A percentile compares a stretch with the other conserved stretches of the same genome.
Evolutionary conservation across 2,888 invertebrate species (phyloP).

Genomic region (Tachina grossa): DNA sequence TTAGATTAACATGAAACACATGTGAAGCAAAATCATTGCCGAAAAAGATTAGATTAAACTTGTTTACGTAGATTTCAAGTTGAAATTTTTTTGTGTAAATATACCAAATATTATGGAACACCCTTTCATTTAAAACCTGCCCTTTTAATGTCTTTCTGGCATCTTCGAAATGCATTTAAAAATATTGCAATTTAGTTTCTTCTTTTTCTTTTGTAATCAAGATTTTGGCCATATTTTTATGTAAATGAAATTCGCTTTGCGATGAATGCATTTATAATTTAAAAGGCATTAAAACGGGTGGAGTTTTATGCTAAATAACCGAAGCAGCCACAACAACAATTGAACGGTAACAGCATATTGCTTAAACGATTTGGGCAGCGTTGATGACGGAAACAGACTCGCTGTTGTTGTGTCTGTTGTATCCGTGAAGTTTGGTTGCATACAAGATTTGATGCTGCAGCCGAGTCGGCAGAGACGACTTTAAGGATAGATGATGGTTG

Average conservation of each 20-base stretch:
- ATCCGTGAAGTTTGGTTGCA: conserved; percentile 25
- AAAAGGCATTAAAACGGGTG: conserved; percentile 65
- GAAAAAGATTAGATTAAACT: too few species aligned
- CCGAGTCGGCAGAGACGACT: conserved; percentile 24
- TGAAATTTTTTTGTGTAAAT: too few species aligned
- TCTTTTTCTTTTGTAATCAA: neutral
- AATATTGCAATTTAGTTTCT: neutral
- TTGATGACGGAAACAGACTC: conserved; percentile 32
- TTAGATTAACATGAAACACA: too few species aligned
- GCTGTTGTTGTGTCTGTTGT: conserved; percentile 7
- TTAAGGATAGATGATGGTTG: conserved; percentile 58
- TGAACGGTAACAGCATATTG: conserved; percentile 13
- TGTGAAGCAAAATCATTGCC: too few species aligned
- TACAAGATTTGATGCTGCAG: conserved; percentile 35
- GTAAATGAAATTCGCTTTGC: conserved; percentile 62
- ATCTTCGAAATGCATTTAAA: conserved; percentile 23
- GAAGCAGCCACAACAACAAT: conserved; percentile 5
- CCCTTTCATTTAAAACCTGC: neutral
- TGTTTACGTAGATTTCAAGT: too few species aligned
- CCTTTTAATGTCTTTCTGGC: neutral
- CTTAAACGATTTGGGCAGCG: conserved; percentile 33
- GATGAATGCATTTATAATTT: conserved; percentile 61
- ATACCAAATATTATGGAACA: neutral
- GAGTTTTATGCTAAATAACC: conserved; percentile 68
- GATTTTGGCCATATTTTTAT: conserved; percentile 67